Evolutionary conservation across 2,888 invertebrate species (phyloP).

Genomic region (Rotaria sp.): DNA sequence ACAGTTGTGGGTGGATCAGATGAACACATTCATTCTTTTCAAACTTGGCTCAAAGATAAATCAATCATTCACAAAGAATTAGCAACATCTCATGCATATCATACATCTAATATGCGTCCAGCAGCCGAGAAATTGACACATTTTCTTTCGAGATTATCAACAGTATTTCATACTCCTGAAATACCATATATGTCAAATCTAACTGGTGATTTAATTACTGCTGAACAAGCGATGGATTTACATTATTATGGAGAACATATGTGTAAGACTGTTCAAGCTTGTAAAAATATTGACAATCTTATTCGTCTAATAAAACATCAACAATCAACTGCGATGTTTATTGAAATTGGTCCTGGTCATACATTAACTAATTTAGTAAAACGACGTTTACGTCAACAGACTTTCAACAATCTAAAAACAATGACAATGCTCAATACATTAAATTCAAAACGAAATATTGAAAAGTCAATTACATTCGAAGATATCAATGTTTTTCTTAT

Average conservation of each 20-base stretch:
- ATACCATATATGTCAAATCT: too few relatives aligned
- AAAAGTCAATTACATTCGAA: too few relatives aligned
- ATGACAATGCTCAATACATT: neutral
- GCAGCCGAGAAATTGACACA: neutral
- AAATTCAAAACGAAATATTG: slow-evolving; percentile 19
- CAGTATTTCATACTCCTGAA: too few relatives aligned
- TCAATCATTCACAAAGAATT: slow-evolving; percentile 15
- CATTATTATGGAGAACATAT: too few relatives aligned
- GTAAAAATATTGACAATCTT: too few relatives aligned
- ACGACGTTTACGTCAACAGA: neutral
- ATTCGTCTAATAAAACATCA: too few relatives aligned
- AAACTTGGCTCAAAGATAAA: neutral
- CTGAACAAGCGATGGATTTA: too few relatives aligned
- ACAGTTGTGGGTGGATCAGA: neutral
- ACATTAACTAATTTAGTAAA: slow-evolving; percentile 19
- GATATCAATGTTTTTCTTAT: too few relatives aligned
- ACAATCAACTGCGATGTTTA: neutral
- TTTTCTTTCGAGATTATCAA: too few relatives aligned
- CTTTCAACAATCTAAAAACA: neutral
- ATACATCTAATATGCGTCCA: slow-evolving; percentile 14
- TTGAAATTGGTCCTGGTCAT: slow-evolving; percentile 24
- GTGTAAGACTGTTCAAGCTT: too few relatives aligned
- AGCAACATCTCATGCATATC: slow-evolving; percentile 9
- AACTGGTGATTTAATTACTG: too few relatives aligned
- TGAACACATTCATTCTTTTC: neutral